phyloP scores from a whole-genome alignment of 2,888 invertebrate genomes.

The Dasypogon diadema region DNA sequence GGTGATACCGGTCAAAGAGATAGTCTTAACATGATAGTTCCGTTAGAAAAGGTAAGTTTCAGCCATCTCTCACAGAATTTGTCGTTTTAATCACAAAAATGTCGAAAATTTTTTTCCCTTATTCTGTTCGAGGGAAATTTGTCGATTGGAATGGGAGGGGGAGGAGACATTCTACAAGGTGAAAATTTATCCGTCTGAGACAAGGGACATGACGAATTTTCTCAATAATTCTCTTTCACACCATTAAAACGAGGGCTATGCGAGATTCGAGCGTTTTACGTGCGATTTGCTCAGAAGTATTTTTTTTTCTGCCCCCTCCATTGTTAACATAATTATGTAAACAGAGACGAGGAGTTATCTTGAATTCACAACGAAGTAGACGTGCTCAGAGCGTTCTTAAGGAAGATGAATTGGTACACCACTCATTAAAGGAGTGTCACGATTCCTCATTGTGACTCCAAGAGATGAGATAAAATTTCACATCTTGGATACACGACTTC shows the following conservation, averaged over 20 bases:
- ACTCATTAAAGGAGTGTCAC: slow-evolving; percentile 49
- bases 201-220: neutral
- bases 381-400: slow-evolving; percentile 9
- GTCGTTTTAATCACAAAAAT: neutral
- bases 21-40: slow-evolving; percentile 72
- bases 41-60: slow-evolving; percentile 74
- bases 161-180: too few relatives aligned
- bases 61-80: neutral
- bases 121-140: slow-evolving; percentile 2
- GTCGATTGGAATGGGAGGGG: neutral
- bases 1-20: slow-evolving; percentile 61
- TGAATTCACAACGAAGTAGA: slow-evolving; percentile 39
- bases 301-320: neutral
- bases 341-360: slow-evolving; percentile 12
- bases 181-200: neutral
- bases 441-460: slow-evolving; percentile 21
- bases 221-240: slow-evolving; percentile 10
- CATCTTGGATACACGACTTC: slow-evolving; percentile 4
- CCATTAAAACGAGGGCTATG: slow-evolving; percentile 12
- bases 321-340: slow-evolving; percentile 34
- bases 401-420: slow-evolving; percentile 35
- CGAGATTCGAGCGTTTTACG: neutral
- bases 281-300: neutral
- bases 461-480: slow-evolving; percentile 9
- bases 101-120: slow-evolving; percentile 4